Conservation (phyloP, 1,140 invertebrate species). For the Drosophila pruinosa region DNA sequence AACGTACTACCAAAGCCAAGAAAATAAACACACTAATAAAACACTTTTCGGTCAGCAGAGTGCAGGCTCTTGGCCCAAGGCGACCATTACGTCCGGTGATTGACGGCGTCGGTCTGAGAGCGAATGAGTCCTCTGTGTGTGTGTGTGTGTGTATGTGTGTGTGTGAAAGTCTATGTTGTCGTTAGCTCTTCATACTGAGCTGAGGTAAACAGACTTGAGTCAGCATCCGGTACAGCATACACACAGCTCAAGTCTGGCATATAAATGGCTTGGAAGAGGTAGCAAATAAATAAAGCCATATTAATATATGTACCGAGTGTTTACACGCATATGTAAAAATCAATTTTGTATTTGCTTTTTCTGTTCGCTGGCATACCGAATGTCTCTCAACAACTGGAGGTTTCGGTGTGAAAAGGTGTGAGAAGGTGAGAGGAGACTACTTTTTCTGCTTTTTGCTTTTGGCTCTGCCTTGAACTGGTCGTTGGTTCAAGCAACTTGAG, state of each 20-base stretch:
- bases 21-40: conserved; percentile 68
- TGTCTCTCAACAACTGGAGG: not conserved
- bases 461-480: not conserved
- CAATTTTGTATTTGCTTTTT: conserved; percentile 40
- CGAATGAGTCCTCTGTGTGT: not conserved
- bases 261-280: conserved; percentile 39
- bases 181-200: conserved; percentile 1
- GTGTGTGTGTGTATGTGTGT: not conserved
- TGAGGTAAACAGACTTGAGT: conserved; percentile 5
- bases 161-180: conserved; percentile 2
- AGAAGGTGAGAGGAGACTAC: too few relatives aligned
- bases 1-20: conserved; percentile 33
- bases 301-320: conserved; percentile 14
- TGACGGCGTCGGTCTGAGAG: conserved; percentile 1
- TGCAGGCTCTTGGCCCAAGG: not conserved
- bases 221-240: not conserved
- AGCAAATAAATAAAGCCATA: conserved; percentile 37
- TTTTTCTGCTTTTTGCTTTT: conserved; percentile 17
- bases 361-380: too few relatives aligned
- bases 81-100: conserved; percentile 14
- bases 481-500: conserved; percentile 60
- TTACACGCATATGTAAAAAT: conserved; percentile 20
- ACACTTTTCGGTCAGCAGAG: conserved; percentile 27
- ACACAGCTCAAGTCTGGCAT: conserved; percentile 10
- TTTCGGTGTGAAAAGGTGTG: conserved; percentile 12